Conservation (phyloP, 2,797 vertebrate species). For the Eulemur albifrons region DNA sequence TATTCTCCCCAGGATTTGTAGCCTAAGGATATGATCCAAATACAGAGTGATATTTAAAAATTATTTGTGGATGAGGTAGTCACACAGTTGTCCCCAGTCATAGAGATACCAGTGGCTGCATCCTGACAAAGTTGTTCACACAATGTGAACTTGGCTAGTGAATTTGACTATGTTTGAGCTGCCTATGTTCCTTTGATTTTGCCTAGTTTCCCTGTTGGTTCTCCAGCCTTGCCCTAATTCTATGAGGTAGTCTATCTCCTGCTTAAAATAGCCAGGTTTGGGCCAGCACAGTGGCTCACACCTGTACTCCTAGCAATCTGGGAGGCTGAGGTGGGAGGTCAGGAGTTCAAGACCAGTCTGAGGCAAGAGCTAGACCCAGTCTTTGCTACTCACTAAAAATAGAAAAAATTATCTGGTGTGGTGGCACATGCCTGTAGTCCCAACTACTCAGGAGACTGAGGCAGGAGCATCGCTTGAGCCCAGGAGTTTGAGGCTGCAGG, state of each 20-base stretch:
- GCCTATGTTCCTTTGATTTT: neutral
- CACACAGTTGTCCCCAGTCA: neutral
- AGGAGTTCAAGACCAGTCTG: neutral
- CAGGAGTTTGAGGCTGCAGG: neutral
- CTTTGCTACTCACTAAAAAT: neutral
- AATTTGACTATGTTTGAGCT: neutral
- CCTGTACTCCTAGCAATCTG: neutral
- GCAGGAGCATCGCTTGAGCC: neutral
- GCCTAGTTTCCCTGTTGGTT: neutral
- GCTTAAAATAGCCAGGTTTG: neutral
- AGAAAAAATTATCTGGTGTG: neutral
- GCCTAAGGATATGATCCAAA: neutral
- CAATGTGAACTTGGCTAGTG: neutral
- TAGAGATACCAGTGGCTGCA: neutral
- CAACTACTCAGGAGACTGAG: neutral
- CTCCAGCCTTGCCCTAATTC: neutral
- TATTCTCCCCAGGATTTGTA: neutral
- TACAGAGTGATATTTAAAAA: neutral
- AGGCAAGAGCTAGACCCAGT: neutral
- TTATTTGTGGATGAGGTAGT: neutral
- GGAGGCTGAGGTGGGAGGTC: neutral
- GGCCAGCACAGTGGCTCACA: neutral
- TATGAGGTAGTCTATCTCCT: neutral
- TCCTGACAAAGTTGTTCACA: neutral
- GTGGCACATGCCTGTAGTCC: neutral